Base-by-base conservation (phyloP, 2,113 vertebrate species). In the Silurus meridionalis region DNA sequence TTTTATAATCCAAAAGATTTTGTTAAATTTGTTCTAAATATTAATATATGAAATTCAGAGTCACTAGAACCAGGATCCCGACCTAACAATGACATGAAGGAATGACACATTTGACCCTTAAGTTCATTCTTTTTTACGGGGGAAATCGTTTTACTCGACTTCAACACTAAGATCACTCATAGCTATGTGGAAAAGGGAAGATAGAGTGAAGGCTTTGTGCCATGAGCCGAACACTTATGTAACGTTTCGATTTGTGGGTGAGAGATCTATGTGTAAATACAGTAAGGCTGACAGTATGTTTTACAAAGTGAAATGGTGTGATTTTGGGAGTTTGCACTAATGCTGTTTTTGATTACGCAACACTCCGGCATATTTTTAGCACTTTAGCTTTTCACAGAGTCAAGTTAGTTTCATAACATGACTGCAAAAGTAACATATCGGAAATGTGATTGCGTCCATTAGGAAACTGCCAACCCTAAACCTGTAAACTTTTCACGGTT, bases 361-460 rank as follows among this genome's bases (percentile, higher is more conserved):
- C 28, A 60, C 19, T 37, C 53, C 23, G 67, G 66, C 58, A 6
- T 58, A 53, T 25, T n/a, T 37, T 60, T 10, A 37, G 5, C 64
- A 81, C 15, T 72, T 66, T 25, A 87, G 80, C 72, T 61, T 82
- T 85, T 88, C 69, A n/a, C 28, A 15, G 67, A 55, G 53, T 37
- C 52, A 37, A 14, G 17, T 46, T 84, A 50, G 28, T 58, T 72
- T 58, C 72, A 64, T 60, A 71, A 71, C 53, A 28, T 55, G 52
- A 57, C 11, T 57, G 75, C 8, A 28, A 57, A 1, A 57, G 23
- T 57, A 57, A 25, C n/a, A 14, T 55, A 8, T 37, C 14, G 25
- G 53, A 8, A 60, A 37, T 8, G 28, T 58, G 13, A 28, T 55
- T 37, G 8, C 58, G 66, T 46, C 13, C 25, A 46, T 55, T n/a